These are phyloP conservation scores for Gambusia yucatana DNA, from an alignment of 2,797 vertebrate species.

Conservation along the genomic window DNA sequence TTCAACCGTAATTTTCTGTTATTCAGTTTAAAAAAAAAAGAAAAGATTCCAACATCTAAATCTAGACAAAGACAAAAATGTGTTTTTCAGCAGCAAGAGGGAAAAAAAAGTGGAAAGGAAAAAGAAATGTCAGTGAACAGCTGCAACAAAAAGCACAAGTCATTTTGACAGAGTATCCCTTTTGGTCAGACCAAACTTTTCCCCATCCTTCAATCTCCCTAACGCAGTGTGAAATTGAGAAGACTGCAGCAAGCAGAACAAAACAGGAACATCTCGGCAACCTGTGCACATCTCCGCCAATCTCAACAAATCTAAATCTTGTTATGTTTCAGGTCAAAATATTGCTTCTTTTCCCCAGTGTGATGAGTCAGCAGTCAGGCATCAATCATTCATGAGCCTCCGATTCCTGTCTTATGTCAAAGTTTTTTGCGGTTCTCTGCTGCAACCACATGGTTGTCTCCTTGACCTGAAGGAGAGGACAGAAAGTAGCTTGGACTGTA, in stretches of 20 bases:
- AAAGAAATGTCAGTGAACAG: constrained; percentile 35
- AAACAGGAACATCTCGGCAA: constrained; percentile 13
- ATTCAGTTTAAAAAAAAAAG: background rate
- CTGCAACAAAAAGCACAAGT: constrained; percentile 45
- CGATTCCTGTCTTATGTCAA: constrained; percentile 54
- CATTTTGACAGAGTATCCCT: constrained; percentile 48
- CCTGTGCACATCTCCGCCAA: constrained; percentile 27
- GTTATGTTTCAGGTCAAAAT: constrained; percentile 74
- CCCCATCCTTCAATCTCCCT: constrained; percentile 48
- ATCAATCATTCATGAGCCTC: constrained; percentile 81
- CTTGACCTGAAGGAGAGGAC: constrained; percentile 62
- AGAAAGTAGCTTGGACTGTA: constrained; percentile 23
- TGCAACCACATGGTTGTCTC: constrained; percentile 45
- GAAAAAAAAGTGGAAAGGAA: constrained; percentile 4
- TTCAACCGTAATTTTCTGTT: background rate
- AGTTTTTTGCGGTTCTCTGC: constrained; percentile 39
- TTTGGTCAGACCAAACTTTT: constrained; percentile 40
- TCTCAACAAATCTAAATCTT: constrained; percentile 55
- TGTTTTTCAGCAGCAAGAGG: constrained; percentile 39
- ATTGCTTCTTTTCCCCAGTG: constrained; percentile 65
- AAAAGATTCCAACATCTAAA: background rate
- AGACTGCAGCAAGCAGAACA: constrained; percentile 23
- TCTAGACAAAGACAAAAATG: constrained; percentile 42
- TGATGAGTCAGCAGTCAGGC: constrained; percentile 76
- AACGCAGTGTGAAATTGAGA: constrained; percentile 55